These are phyloP conservation scores for Odontomyia ornata DNA, from an alignment of 2,888 invertebrate species.

Conservation along the genomic window DNA sequence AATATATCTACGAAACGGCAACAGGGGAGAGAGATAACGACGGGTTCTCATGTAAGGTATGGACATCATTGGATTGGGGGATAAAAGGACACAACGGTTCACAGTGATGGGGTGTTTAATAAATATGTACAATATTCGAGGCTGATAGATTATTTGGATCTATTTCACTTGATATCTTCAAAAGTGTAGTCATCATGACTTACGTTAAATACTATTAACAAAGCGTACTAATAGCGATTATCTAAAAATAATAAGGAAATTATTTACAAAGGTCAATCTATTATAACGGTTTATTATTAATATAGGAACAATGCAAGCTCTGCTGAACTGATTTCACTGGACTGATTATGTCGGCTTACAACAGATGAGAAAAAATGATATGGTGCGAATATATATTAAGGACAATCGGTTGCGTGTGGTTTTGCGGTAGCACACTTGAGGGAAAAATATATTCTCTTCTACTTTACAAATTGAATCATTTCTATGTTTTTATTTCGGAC, in stretches of 20 bases:
- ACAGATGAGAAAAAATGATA: conserved; percentile 26
- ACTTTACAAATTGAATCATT: conserved; percentile 43
- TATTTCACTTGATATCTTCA: conserved; percentile 32
- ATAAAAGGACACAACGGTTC: background rate
- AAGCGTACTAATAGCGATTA: conserved; percentile 33
- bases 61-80: background rate
- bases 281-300: conserved; percentile 20
- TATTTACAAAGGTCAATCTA: conserved; percentile 22
- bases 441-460: conserved; percentile 27
- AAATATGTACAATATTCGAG: conserved; percentile 38
- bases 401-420: background rate
- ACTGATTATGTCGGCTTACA: conserved; percentile 32
- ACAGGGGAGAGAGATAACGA: background rate
- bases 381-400: conserved; percentile 26
- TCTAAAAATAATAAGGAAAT: conserved; percentile 28
- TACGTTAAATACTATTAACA: conserved; percentile 42
- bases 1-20: conserved; percentile 21
- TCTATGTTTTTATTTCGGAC: conserved; percentile 22
- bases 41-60: background rate
- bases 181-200: conserved; percentile 16
- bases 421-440: background rate
- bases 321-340: conserved; percentile 29
- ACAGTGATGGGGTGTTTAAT: background rate
- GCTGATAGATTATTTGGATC: conserved; percentile 19
- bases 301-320: conserved; percentile 42